Evolutionary conservation across 1,140 invertebrate genomes (phyloP), one percentile per base, ranked within the genome.

Genomic region (Calliphora vicina): DNA sequence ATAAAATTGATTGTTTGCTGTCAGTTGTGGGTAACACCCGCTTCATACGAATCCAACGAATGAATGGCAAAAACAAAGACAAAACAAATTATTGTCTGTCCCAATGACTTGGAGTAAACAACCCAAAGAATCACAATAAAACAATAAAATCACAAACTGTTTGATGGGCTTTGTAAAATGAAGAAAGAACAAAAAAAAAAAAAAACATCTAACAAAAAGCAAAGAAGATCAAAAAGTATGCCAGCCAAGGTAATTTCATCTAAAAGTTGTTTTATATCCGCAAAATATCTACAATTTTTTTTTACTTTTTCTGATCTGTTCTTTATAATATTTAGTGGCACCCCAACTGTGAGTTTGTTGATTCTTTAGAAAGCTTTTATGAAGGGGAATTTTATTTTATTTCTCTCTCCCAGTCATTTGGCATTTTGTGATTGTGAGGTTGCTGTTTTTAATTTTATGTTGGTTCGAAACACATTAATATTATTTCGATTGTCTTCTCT

Each of bases 21-120:
- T 67, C 61, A 67, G 61, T 25, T 67, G 45, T 50, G n/a, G 61
- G 61, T 67, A 67, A 67, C 61, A 67, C 61, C 61, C 61, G 61
- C 61, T 67, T 67, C n/a, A 67, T 20, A 8, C n/a, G n/a, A 23
- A 50, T 10, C n/a, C 17, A 61, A 61, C 13, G 10, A 67, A 67
- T 13, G 45, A 67, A 67, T 17, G 2, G 20, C 57, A 57, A 57
- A 57, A 15, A 57, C 13, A 57, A 57, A 57, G n/a, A 57, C 1
- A 57, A 5, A 57, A 57, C 1, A 1, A 57, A 13, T 57, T 13
- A n/a, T 57, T 57, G 17, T n/a, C 4, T 57, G 45, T 57, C 45
- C 15, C 10, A 23, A 23, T 67, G 57, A 23, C 4, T 23, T 25
- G 61, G 20, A 57, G n/a, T 17, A 3, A 17, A 17, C 12, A 57